Evolutionary conservation across 2,888 invertebrate species (phyloP), one percentile per base, ranked within the genome.

Genomic region (Globia sparganii): DNA sequence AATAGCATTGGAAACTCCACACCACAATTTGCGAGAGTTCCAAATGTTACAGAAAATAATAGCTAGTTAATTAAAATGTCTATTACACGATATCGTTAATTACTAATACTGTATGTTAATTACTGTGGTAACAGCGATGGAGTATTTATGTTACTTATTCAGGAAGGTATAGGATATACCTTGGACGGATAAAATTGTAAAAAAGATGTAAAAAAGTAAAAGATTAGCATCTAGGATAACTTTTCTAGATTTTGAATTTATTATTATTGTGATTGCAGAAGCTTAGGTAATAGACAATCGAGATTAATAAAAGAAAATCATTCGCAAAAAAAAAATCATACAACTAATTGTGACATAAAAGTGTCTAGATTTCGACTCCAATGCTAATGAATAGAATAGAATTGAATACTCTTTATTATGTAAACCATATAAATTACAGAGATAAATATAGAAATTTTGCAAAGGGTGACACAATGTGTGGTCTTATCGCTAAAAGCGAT

Each of bases 11-110:
- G 77, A 71, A 85, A 79, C 59, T 75, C 65, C 46, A 62, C 58
- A 74, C 68, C 72, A 75, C 83, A 83, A 75, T 77, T 77, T 79
- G 67, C 68, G 68, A 71, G 72, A 70, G 64, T 78, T 85, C 65
- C 69, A 75, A 88, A 88, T 75, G 67, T 71, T 80, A 80, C 43
- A 77, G 71, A 78, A 88, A 75, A 80, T 74, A 75, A 75, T 72
- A 72, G 77, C 15, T 53, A 46, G 73, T 85, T 85, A 88, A 88
- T 87, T 87, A 87, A 80, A 80, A 87, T 76, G 82, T 82, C 81
- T 86, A 75, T 77, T 76, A 87, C 80, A 78, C 28, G 85, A 69
- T 76, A 53, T 75, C 11, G 77, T 80, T 86, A 80, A 80, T 88
- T 83, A 61, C 25, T 77, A 43, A 13, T 13, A 43, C 13, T 43